Conservation (phyloP, 37 sponge, comb jelly and placozoan species). For the Eunapius fragilis region DNA sequence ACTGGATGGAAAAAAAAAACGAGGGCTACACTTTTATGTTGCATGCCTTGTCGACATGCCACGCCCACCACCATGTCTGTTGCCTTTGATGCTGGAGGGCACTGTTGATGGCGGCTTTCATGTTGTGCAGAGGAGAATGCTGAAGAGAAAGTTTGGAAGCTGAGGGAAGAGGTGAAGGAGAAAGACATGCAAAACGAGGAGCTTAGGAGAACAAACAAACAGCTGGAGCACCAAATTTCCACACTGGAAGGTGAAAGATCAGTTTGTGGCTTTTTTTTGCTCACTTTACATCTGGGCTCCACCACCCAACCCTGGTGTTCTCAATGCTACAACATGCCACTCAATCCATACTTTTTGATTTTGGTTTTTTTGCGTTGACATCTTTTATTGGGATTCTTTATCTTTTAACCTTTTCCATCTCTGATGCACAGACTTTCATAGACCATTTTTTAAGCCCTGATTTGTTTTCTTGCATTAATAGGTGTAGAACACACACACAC, state of each 20-base stretch:
- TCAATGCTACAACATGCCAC: no score
- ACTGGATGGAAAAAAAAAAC: no score
- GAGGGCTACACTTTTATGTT: no score
- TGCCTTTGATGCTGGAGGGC: not conserved
- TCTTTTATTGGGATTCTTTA: no score
- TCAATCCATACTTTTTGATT: no score
- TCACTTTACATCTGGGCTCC: no score
- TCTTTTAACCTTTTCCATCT: no score
- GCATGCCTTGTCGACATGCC: not conserved
- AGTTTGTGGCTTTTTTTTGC: not conserved
- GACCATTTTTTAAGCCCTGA: no score
- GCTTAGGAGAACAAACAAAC: not conserved
- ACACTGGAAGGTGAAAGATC: conserved; percentile 31
- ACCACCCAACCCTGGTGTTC: not conserved
- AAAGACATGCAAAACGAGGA: conserved; percentile 15
- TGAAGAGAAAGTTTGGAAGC: not conserved
- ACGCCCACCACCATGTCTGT: not conserved
- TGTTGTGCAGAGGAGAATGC: conserved; percentile 3
- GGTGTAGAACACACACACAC: no score
- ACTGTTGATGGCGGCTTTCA: not conserved
- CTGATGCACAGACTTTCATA: no score
- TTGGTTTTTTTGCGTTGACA: no score
- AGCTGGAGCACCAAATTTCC: conserved; percentile 9
- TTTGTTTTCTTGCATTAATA: no score
- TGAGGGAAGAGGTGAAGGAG: conserved; percentile 11